A percentile compares a stretch with the other conserved stretches of the same genome.
Conservation (phyloP, 2,888 invertebrate genomes). For the Xylocampa areola region DNA sequence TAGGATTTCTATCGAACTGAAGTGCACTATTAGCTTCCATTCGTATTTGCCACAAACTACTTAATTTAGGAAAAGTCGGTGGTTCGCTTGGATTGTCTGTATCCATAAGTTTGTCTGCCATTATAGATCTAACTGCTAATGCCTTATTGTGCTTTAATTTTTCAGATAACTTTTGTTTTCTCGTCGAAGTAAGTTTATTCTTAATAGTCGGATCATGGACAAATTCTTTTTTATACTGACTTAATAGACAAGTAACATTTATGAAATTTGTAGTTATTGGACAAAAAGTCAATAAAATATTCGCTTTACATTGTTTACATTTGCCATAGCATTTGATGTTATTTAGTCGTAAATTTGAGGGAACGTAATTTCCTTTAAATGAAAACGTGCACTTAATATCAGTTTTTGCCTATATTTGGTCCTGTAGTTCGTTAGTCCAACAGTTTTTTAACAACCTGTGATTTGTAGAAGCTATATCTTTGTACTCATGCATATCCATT, state of each 20-base stretch:
- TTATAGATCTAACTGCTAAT: neutral
- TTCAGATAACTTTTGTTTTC: neutral
- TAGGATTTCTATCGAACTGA: slow-evolving; percentile 2
- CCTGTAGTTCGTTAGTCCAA: slow-evolving; percentile 10
- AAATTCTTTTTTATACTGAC: slow-evolving; percentile 1
- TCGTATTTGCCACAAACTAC: slow-evolving; percentile 4
- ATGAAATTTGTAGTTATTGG: slow-evolving; percentile 7
- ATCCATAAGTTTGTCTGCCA: neutral
- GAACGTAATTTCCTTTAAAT: slow-evolving; percentile 8
- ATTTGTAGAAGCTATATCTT: no score
- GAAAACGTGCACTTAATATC: slow-evolving; percentile 8
- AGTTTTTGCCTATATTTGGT: slow-evolving; percentile 6
- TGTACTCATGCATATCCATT: no score
- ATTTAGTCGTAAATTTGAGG: slow-evolving; percentile 2
- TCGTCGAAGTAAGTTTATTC: neutral
- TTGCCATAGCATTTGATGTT: slow-evolving; percentile 6
- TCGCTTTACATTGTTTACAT: slow-evolving; percentile 5
- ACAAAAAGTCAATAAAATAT: slow-evolving; percentile 19
- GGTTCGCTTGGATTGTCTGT: neutral
- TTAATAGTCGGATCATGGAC: slow-evolving; percentile 1
- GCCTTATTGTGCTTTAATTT: slow-evolving; percentile 1
- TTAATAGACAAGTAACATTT: slow-evolving; percentile 1
- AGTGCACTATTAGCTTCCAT: slow-evolving; percentile 5
- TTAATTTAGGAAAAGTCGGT: slow-evolving; percentile 1
- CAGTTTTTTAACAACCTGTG: neutral